phyloP scores from a whole-genome alignment of 2,113 vertebrate genomes.

The Muntiacus reevesi region DNA sequence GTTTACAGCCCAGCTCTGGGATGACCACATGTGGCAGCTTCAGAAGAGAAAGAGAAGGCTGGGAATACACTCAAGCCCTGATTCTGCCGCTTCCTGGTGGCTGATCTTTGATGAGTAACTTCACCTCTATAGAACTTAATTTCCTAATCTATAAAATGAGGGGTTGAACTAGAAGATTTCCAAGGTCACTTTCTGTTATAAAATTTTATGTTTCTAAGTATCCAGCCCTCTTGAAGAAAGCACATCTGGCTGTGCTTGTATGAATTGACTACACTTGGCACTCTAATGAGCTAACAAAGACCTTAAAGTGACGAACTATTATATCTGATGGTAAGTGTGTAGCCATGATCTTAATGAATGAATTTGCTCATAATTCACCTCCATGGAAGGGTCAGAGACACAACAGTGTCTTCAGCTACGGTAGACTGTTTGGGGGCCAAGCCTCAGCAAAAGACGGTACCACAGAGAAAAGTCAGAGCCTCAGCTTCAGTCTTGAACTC shows the following conservation, averaged over 20 bases:
- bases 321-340: background rate
- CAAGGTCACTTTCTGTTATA: slow-evolving; percentile 39
- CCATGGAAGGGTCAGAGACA: background rate
- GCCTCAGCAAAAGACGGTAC: background rate
- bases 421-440: background rate
- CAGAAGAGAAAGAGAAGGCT: background rate
- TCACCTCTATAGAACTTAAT: slow-evolving; percentile 24
- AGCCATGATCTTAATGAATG: background rate
- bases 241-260: background rate
- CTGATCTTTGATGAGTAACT: slow-evolving; percentile 41
- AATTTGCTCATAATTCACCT: background rate
- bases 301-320: background rate
- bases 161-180: slow-evolving; percentile 22
- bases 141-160: slow-evolving; percentile 53
- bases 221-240: background rate
- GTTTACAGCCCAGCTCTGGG: background rate
- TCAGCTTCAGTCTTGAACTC: background rate
- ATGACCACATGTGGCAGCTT: background rate
- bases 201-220: slow-evolving; percentile 43
- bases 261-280: background rate
- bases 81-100: background rate
- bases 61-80: background rate
- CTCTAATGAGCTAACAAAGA: background rate
- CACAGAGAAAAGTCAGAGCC: background rate
- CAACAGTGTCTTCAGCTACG: background rate